phyloP scores from a whole-genome alignment of 2,888 invertebrate genomes.

The Himalopsyche anomala region DNA sequence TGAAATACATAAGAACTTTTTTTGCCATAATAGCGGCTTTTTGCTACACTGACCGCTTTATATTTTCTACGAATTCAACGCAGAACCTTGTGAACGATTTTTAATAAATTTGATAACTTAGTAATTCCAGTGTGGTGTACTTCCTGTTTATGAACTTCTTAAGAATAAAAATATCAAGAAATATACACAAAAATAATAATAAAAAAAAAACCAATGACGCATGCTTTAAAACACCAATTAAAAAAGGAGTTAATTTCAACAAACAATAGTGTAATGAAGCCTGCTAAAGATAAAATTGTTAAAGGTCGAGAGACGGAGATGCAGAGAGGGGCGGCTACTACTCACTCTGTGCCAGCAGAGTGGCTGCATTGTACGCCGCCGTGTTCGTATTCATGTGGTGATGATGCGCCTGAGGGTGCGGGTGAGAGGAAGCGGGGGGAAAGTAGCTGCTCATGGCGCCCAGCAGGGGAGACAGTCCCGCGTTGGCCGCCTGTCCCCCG shows the following conservation, averaged over 20 bases:
- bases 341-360: slow-evolving; percentile 92
- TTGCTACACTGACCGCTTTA: no score
- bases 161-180: neutral
- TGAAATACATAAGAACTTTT: no score
- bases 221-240: no score
- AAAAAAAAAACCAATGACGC: no score
- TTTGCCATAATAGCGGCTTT: no score
- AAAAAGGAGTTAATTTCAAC: no score
- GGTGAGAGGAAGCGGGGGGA: slow-evolving; percentile 67
- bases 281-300: neutral
- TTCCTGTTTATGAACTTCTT: no score
- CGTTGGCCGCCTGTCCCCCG: slow-evolving; percentile 65
- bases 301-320: neutral
- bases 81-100: no score
- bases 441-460: slow-evolving; percentile 67
- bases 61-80: no score
- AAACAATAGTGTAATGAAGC: no score
- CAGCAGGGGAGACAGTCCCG: slow-evolving; percentile 29
- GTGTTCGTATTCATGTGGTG: slow-evolving; percentile 67
- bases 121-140: no score
- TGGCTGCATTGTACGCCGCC: slow-evolving; percentile 83
- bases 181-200: neutral
- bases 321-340: slow-evolving; percentile 74
- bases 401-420: slow-evolving; percentile 66
- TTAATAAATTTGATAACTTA: no score